Percentiles rank a stretch among this genome's conserved stretches.
phyloP scores from a whole-genome alignment of 2,113 vertebrate species.

The Ochotona princeps region DNA sequence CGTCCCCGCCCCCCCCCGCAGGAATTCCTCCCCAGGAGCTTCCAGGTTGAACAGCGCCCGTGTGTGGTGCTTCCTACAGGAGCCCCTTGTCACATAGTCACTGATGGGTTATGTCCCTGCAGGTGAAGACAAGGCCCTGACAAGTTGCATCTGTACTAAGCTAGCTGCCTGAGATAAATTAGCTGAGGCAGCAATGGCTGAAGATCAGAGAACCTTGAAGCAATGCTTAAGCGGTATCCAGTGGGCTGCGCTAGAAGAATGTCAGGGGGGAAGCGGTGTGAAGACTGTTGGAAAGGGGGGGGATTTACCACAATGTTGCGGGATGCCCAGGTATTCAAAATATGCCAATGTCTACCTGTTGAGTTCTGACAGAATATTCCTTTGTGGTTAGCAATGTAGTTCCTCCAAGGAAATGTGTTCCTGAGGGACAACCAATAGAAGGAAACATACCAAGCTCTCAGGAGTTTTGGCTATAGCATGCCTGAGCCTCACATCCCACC shows the following conservation, averaged over 20 bases:
- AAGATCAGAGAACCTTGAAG: conserved; percentile 10
- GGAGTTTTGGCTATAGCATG: neutral
- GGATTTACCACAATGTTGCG: neutral
- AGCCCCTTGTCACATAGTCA: neutral
- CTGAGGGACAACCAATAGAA: neutral
- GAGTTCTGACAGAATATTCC: neutral
- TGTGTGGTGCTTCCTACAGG: neutral
- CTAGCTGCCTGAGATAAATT: neutral
- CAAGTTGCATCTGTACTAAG: neutral
- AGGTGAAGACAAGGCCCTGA: neutral
- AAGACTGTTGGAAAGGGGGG: neutral
- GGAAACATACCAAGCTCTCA: too few relatives aligned
- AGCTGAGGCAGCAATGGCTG: neutral
- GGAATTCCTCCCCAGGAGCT: neutral
- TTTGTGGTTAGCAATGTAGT: neutral
- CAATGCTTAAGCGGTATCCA: neutral
- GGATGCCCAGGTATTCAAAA: neutral
- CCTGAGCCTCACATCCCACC: neutral
- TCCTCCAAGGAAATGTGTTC: conserved; percentile 3
- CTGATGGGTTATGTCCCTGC: neutral
- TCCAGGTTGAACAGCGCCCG: neutral
- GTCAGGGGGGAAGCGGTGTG: neutral
- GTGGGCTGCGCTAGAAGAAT: neutral
- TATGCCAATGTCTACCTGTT: neutral
- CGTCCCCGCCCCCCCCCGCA: neutral